Conservation (phyloP, 2,797 vertebrate genomes). For the Pangasius mekongensis region DNA sequence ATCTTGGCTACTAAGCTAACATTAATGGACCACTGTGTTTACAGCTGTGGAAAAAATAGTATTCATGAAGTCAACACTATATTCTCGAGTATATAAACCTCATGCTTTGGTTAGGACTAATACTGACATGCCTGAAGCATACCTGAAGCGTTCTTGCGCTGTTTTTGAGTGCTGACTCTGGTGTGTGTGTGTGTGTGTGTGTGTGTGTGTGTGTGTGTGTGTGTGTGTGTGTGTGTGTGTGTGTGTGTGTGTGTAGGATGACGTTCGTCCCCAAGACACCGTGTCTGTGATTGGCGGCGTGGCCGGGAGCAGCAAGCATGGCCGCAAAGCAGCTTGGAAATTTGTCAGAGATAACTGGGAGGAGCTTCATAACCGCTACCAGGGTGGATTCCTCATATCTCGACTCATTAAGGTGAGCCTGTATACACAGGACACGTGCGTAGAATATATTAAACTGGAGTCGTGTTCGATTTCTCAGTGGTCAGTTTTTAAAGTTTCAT, state of each 20-base stretch:
- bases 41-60: not conserved
- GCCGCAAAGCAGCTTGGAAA: slow-evolving; percentile 95
- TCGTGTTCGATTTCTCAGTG: not conserved
- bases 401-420: slow-evolving; percentile 90
- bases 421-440: not conserved
- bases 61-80: not conserved
- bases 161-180: not conserved
- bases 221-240: not conserved
- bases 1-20: not conserved
- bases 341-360: slow-evolving; percentile 98
- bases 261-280: slow-evolving; percentile 98
- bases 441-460: not conserved
- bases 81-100: not conserved
- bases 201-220: not conserved
- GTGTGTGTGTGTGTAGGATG: slow-evolving; percentile 79
- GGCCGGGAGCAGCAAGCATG: slow-evolving; percentile 93
- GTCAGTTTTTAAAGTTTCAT: not conserved
- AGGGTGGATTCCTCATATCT: slow-evolving; percentile 97
- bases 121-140: not conserved
- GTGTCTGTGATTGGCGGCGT: slow-evolving; percentile 96
- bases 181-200: not conserved
- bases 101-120: not conserved
- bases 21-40: not conserved
- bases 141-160: too few relatives aligned
- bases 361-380: slow-evolving; percentile 95